Evolutionary conservation across 2,888 invertebrate genomes (phyloP), one percentile per base, ranked within the genome.

Genomic region (Drosophila algonquin): DNA sequence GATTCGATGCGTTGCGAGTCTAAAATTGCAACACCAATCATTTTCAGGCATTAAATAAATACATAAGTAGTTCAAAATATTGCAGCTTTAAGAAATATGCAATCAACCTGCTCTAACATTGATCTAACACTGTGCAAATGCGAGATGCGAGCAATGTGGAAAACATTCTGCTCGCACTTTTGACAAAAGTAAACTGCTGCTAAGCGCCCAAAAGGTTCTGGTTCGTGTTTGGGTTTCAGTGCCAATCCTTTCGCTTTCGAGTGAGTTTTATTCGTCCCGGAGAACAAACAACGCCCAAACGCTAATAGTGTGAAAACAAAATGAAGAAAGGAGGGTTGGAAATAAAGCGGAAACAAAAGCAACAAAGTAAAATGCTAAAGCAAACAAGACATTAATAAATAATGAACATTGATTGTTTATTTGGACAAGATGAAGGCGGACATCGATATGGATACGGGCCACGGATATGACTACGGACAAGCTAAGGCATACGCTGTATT

Each of bases 381-480:
- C 77, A 87, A 85, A 87, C 85, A 81, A 68, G 85, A 65, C 73
- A 80, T 85, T 78, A 75, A 85, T 82, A 85, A 85, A 87, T 85
- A 85, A 87, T 87, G 77, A 85, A 87, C 87, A 79, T 80, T 87
- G 87, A 89, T 89, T 85, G 89, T 81, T 89, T 85, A 87, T 89
- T 88, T 88, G 81, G 61, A 72, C 73, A 77, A 77, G 67, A 76
- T 68, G 79, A 73, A 67, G 75, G 68, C 60, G 54, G 63, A 79
- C 67, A 73, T 40, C 52, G 60, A 60, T 52, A 65, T 48, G 61
- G 44, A 46, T 35, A 35, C 5, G 35, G 35, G 35, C 4, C 1
- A 55, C 32, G 55, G 61, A n/a, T 52, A 53, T 27, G 54, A 32
- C 8, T 32, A 63, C 60, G 27, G 9, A 45, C 45, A 24, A 4